These are phyloP conservation scores for Tinea semifulvella DNA, from an alignment of 2,888 invertebrate genomes.

Conservation along the genomic window DNA sequence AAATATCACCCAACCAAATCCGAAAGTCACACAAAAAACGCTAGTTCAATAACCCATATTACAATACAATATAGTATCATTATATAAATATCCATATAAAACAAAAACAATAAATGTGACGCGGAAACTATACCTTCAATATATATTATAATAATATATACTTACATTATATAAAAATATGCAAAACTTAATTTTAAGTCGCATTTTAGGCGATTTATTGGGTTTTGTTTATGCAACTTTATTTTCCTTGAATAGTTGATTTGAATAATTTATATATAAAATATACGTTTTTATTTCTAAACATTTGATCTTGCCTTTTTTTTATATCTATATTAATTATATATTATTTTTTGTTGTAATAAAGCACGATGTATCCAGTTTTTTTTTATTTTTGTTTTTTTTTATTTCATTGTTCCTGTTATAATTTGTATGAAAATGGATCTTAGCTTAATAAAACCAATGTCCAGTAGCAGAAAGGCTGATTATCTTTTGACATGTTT, in stretches of 20 bases:
- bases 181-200: neutral
- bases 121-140: neutral
- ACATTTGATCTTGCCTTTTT: constrained; percentile 18
- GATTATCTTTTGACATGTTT: no score
- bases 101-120: neutral
- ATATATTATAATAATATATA: neutral
- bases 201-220: neutral
- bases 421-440: no score
- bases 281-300: constrained; percentile 41
- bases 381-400: no score
- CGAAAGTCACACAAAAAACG: neutral
- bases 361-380: no score
- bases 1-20: constrained; percentile 20
- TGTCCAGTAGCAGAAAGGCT: no score
- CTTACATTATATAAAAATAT: neutral
- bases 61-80: constrained; percentile 9
- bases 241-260: constrained; percentile 1
- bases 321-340: neutral
- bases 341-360: no score
- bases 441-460: no score
- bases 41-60: neutral
- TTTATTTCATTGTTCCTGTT: no score
- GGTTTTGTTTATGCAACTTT: neutral
- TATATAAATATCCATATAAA: constrained; percentile 2
- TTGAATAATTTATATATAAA: constrained; percentile 21